Base-by-base conservation (phyloP, 2,888 invertebrate genomes). In the Andrena haemorrhoa region DNA sequence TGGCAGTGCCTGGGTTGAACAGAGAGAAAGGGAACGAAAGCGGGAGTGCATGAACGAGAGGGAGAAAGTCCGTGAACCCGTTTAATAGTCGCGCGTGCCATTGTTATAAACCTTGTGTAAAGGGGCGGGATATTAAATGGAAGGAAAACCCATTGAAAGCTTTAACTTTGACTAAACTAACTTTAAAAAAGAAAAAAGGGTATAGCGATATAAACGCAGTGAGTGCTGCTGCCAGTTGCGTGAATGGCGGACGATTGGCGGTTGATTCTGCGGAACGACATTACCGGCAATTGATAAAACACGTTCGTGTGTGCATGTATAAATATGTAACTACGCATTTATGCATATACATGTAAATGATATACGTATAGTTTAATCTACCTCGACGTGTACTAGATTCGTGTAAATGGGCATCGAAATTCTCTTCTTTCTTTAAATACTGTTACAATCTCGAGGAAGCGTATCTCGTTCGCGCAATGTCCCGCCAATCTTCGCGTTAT, bases 161-260 rank as follows among this genome's bases (percentile, higher is more conserved):
- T 92, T 92, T 92, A 92, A 92, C 92, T 92, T 91, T 89, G 90
- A 92, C 89, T 90, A 89, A 91, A 90, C 85, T 90, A 86, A 88
- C 81, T 86, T 82, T 76, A 86, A 23, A 23, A 41, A 41, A 41
- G 12, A 41, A 41, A 86, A 89, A 90, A 90, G 88, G 87, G 89
- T 90, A 89, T 88, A 90, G 88, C 88, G 78, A 85, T 89, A 83
- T 75, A 89, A 41, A 89, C 70, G 76, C 74, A 75, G 75, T 60
- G 70, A 31, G 58, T 74, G 70, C 65, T 56, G 75, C 72, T 81
- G 63, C 68, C 68, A 76, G 78, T 71, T 66, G 75, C 73, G 74
- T 72, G 74, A 79, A 80, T 78, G 77, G 69, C 75, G 84, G 29
- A 68, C 65, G 84, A 74, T 79, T 74, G 84, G 64, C 73, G 86